These are phyloP conservation scores for Halisarca cf. caerulea DNA, from an alignment of 37 sponge, comb jelly and placozoan genomes.

Conservation along the genomic window DNA sequence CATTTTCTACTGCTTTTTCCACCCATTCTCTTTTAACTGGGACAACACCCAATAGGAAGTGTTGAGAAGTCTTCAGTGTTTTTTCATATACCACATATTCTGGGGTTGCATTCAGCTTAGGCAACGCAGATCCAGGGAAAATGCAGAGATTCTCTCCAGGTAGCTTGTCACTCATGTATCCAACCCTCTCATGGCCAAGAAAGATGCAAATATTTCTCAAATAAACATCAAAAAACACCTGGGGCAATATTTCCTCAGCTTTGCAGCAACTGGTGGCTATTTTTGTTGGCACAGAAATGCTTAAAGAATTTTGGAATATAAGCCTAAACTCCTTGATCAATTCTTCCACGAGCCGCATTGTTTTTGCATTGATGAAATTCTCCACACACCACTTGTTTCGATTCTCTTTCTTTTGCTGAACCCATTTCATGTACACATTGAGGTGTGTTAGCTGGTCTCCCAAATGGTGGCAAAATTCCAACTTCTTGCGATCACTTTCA, in stretches of 20 bases:
- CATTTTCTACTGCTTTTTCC: conserved; percentile 48
- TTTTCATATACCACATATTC: conserved; percentile 60
- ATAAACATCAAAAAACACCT: conserved; percentile 57
- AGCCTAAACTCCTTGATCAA: conserved; percentile 43
- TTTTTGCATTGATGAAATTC: conserved; percentile 70
- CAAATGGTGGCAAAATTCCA: conserved; percentile 44
- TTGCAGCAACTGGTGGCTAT: neutral
- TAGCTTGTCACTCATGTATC: conserved; percentile 43
- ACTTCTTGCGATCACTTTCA: conserved; percentile 61
- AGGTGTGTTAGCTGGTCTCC: conserved; percentile 67
- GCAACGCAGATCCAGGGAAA: conserved; percentile 54
- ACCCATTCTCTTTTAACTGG: conserved; percentile 76
- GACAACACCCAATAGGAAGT: conserved; percentile 58
- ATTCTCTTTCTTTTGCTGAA: neutral
- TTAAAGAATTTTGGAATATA: conserved; percentile 14
- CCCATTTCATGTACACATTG: conserved; percentile 52
- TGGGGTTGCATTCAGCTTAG: conserved; percentile 32
- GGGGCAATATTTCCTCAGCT: conserved; percentile 35
- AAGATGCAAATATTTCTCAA: conserved; percentile 41
- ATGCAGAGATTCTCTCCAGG: conserved; percentile 34
- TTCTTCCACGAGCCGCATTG: conserved; percentile 64
- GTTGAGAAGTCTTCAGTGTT: conserved; percentile 62
- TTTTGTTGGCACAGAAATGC: neutral
- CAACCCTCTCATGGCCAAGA: conserved; percentile 57
- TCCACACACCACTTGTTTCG: conserved; percentile 71